A percentile compares a stretch with the other conserved stretches of the same genome.
Conservation (phyloP, 2,888 invertebrate species). For the Orchesella flavescens region DNA sequence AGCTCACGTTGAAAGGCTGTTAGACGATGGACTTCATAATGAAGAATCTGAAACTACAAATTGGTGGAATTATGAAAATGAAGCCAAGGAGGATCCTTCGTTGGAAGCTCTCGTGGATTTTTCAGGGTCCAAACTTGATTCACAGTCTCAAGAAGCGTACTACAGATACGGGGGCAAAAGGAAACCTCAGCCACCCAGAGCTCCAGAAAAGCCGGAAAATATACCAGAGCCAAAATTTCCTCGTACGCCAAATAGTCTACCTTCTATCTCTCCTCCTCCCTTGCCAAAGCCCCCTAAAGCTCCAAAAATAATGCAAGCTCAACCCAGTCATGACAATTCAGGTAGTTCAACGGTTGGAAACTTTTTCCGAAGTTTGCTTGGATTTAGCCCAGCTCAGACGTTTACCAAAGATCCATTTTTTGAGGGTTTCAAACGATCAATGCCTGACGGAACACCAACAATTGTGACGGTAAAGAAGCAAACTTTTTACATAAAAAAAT, state of each 20-base stretch:
- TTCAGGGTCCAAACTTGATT: conserved; percentile 27
- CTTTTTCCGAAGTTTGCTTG: conserved; percentile 47
- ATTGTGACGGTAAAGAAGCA: conserved; percentile 50
- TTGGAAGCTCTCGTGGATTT: conserved; percentile 41
- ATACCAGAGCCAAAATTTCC: conserved; percentile 18
- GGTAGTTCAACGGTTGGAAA: conserved; percentile 18
- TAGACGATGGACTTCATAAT: conserved; percentile 37
- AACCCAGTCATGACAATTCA: neutral
- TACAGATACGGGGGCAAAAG: conserved; percentile 46
- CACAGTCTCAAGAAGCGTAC: conserved; percentile 20
- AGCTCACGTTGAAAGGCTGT: conserved; percentile 44
- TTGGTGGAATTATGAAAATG: conserved; percentile 47
- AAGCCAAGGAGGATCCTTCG: conserved; percentile 27
- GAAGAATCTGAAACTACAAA: conserved; percentile 23
- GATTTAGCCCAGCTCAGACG: conserved; percentile 8
- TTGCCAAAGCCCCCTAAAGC: neutral
- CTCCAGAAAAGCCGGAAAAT: conserved; percentile 21
- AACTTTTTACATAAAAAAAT: too few species aligned
- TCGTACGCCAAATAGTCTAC: neutral
- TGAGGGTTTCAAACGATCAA: conserved; percentile 51
- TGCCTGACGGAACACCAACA: conserved; percentile 55
- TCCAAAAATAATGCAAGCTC: conserved; percentile 7
- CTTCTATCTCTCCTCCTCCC: neutral
- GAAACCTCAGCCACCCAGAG: conserved; percentile 37
- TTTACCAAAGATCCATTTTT: conserved; percentile 57